Evolutionary conservation across 1,140 invertebrate genomes (phyloP), one percentile per base, ranked within the genome.

Genomic region (Oreohelix idahoensis): DNA sequence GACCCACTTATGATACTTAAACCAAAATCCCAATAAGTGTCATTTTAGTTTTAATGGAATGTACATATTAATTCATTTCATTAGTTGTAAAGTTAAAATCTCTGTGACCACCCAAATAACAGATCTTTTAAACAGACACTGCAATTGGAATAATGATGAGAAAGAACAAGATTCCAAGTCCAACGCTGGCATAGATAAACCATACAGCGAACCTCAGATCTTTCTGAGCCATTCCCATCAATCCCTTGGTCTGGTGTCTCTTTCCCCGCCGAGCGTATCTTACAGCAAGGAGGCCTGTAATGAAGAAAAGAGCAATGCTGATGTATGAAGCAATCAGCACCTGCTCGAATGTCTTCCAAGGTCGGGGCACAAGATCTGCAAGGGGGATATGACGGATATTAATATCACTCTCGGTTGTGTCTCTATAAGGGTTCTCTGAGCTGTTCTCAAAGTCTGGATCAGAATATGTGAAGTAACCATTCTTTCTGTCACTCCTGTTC

Each of bases 221-320:
- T 77, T 87, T 87, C 84, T 91, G 89, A n/a, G 89, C 89, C 74
- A 91, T 85, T 23, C 89, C 90, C 86, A 90, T 89, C 66, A 91
- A 74, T 8, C 90, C 90, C 81, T 91, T 91, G 29, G 86, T 87
- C 49, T 90, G 87, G 29, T 90, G 88, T n/a, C 85, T 83, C 76
- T 86, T 87, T 2, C 89, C 89, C 39, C 88, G 85, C 77, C 84
- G 84, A 0, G 88, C 89, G 80, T 89, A 88, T 29, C 87, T 85
- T 32, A 89, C 86, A 17, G 90, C 90, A 79, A 89, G 84, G 15
- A 89, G 63, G 0, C 89, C 90, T 73, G 88, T 85, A 74, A 87
- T 83, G 26, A 88, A 35, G 79, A 88, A 90, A 36, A 89, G 86
- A 2, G 89, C 53, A 13, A 86, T 77, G 53, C 88, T 90, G 29